Evolutionary conservation across 2,797 vertebrate genomes (phyloP).

Genomic region (Pitangus sulphuratus): DNA sequence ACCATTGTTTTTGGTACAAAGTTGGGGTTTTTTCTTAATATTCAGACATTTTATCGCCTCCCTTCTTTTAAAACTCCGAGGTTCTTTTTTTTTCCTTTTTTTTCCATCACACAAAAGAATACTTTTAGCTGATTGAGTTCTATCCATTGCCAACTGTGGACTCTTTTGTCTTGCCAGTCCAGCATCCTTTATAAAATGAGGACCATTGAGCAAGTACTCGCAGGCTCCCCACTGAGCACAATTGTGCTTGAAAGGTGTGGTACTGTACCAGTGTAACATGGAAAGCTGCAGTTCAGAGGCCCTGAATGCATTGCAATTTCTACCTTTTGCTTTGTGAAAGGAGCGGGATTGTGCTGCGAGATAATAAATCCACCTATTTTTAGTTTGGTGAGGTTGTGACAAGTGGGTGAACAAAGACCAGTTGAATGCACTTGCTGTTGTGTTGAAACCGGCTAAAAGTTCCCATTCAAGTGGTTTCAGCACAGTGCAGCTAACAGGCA

Average conservation of each 20-base stretch:
- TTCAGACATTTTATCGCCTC: constrained; percentile 69
- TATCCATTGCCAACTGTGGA: constrained; percentile 62
- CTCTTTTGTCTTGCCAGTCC: constrained; percentile 64
- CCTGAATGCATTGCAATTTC: constrained; percentile 64
- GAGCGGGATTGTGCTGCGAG: constrained; percentile 58
- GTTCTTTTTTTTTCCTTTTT: not conserved
- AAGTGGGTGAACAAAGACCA: constrained; percentile 63
- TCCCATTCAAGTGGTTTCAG: constrained; percentile 62
- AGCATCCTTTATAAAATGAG: constrained; percentile 60
- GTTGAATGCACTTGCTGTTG: constrained; percentile 67
- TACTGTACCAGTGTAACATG: constrained; percentile 63
- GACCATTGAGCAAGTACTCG: constrained; percentile 64
- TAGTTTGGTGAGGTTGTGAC: constrained; percentile 50
- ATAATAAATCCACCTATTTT: constrained; percentile 75
- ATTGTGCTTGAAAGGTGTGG: constrained; percentile 71
- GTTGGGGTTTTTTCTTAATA: constrained; percentile 55
- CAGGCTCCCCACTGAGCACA: constrained; percentile 59
- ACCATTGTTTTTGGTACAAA: constrained; percentile 57
- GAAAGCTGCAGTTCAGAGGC: constrained; percentile 43
- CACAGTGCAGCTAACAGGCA: constrained; percentile 54
- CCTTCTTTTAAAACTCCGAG: constrained; percentile 56
- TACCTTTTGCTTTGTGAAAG: constrained; percentile 67
- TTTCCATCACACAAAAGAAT: constrained; percentile 55
- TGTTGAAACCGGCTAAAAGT: constrained; percentile 59
- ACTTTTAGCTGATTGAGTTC: constrained; percentile 71